A percentile compares a stretch with the other conserved stretches of the same genome.
phyloP scores from a whole-genome alignment of 2,113 vertebrate genomes.

The Amphilophus citrinellus region DNA sequence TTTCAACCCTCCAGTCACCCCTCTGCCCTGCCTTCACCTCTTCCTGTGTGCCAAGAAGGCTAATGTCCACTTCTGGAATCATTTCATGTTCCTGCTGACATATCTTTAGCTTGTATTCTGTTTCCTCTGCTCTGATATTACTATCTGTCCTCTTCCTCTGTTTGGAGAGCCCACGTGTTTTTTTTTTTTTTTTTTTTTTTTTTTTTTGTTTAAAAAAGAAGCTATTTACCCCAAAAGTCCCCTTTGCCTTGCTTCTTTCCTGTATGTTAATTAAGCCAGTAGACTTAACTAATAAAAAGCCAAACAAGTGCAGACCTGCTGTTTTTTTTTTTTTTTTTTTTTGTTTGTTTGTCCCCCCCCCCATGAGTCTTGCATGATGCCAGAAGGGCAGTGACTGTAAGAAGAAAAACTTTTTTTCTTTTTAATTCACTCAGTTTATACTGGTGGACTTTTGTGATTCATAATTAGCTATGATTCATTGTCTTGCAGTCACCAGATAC shows the following conservation, averaged over 20 bases:
- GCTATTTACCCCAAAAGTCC: neutral
- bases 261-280: neutral
- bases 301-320: slow-evolving; percentile 33
- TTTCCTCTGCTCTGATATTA: slow-evolving; percentile 4
- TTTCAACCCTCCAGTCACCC: slow-evolving; percentile 59
- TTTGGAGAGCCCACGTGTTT: slow-evolving; percentile 9
- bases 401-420: slow-evolving; percentile 21
- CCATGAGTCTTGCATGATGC: slow-evolving; percentile 11
- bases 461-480: slow-evolving; percentile 38
- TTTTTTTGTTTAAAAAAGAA: neutral
- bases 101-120: slow-evolving; percentile 24
- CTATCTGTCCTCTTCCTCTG: neutral
- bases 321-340: neutral
- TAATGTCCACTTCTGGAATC: slow-evolving; percentile 49
- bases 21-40: slow-evolving; percentile 65
- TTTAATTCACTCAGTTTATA: slow-evolving; percentile 29
- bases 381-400: slow-evolving; percentile 16
- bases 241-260: neutral
- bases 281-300: slow-evolving; percentile 15
- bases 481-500: neutral
- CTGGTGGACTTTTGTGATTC: slow-evolving; percentile 6
- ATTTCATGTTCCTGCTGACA: slow-evolving; percentile 25
- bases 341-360: no score
- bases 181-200: no score
- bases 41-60: slow-evolving; percentile 61